These are phyloP conservation scores for Nematopogon swammerdamellus DNA, from an alignment of 2,888 invertebrate species.

Conservation along the genomic window DNA sequence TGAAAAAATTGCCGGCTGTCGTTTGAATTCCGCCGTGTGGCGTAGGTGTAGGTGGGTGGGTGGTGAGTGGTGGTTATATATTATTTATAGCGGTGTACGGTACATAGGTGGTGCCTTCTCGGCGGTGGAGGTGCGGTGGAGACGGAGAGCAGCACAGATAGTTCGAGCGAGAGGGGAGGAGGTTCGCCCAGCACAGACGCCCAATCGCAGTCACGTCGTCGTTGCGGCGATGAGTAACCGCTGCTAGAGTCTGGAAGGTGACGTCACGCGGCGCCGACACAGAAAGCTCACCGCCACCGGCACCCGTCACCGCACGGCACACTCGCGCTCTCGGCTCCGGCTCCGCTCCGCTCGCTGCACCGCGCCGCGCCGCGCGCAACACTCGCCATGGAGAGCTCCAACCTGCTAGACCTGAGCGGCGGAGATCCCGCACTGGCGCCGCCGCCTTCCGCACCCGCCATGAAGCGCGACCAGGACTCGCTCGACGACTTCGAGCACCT, in stretches of 20 bases:
- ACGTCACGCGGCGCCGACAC: slow-evolving; percentile 4
- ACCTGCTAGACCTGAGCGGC: slow-evolving; percentile 32
- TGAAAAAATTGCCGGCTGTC: too few relatives aligned
- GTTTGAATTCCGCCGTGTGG: neutral
- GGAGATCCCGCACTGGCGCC: slow-evolving; percentile 25
- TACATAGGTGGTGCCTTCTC: too few relatives aligned
- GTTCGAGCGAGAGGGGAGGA: neutral
- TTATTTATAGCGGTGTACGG: too few relatives aligned
- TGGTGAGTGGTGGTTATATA: neutral
- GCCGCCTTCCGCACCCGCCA: slow-evolving; percentile 12
- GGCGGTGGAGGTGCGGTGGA: neutral
- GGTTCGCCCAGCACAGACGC: too few relatives aligned
- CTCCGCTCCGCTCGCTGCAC: slow-evolving; percentile 6
- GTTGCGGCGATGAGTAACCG: slow-evolving; percentile 7
- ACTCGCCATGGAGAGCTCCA: slow-evolving; percentile 30
- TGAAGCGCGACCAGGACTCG: slow-evolving; percentile 65
- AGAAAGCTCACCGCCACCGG: slow-evolving; percentile 4
- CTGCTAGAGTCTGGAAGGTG: slow-evolving; percentile 6
- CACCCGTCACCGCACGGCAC: neutral
- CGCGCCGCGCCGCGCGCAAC: slow-evolving; percentile 6
- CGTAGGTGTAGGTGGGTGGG: neutral
- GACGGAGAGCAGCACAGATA: neutral
- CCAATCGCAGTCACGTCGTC: slow-evolving; percentile 8
- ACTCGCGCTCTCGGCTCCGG: slow-evolving; percentile 2
- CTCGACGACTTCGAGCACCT: slow-evolving; percentile 73